Evolutionary conservation across 2,113 vertebrate genomes (phyloP).

Genomic region (Orycteropus afer): DNA sequence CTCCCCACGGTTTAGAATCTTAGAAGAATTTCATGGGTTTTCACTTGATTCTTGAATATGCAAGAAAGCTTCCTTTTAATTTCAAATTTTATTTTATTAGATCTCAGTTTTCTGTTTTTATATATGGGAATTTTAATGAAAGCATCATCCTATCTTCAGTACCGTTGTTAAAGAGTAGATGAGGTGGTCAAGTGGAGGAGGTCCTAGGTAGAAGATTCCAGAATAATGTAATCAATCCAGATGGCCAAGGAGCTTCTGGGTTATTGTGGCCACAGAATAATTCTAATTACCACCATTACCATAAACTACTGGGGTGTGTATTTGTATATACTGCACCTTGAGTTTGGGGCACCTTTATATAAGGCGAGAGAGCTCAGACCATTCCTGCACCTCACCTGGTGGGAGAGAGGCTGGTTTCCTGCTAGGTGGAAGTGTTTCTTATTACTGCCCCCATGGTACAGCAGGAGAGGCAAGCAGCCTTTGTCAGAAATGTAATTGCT

Average conservation of each 20-base stretch:
- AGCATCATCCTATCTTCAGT: background rate
- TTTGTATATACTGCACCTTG: background rate
- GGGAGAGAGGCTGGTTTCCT: background rate
- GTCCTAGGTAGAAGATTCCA: background rate
- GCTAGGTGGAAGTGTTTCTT: background rate
- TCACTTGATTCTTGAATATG: slow-evolving; percentile 68
- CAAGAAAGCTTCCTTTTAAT: slow-evolving; percentile 63
- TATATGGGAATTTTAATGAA: background rate
- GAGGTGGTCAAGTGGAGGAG: background rate
- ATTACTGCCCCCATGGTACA: background rate
- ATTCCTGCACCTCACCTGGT: fast-evolving
- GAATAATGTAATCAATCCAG: background rate
- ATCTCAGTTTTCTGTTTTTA: background rate
- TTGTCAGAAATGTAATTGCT: background rate
- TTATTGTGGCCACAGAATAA: background rate
- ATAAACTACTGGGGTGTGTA: fast-evolving
- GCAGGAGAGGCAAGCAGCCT: background rate
- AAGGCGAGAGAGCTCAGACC: background rate
- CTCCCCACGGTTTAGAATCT: slow-evolving; percentile 53
- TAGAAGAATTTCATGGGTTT: slow-evolving; percentile 23
- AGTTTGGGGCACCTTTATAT: fast-evolving
- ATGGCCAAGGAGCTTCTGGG: background rate
- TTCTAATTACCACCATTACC: no score
- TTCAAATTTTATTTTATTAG: slow-evolving; percentile 66
- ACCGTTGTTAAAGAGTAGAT: background rate